Percentiles rank a stretch among this genome's conserved stretches.
Evolutionary conservation across 2,113 vertebrate genomes (phyloP).

Genomic region (Clarias batrachus): DNA sequence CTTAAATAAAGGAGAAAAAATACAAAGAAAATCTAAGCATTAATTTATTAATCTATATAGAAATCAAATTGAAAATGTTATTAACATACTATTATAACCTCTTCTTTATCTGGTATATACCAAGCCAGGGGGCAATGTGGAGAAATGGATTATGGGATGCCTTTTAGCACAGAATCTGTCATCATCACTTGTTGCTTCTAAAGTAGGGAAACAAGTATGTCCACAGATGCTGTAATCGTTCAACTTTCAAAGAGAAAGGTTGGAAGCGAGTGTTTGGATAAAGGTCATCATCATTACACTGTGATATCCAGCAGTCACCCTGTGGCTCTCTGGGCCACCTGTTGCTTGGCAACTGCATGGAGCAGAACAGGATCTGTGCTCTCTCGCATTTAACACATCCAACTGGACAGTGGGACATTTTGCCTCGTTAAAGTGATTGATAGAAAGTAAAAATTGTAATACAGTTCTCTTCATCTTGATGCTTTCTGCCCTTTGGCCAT

Average conservation of each 20-base stretch:
- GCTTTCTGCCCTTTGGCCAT: background rate
- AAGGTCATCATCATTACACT: conserved; percentile 52
- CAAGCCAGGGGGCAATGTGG: conserved; percentile 79
- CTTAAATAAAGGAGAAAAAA: background rate
- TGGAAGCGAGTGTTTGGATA: conserved; percentile 37
- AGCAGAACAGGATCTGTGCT: conserved; percentile 16
- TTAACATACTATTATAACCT: background rate
- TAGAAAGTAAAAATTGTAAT: conserved; percentile 1
- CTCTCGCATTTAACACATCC: background rate
- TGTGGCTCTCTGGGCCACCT: conserved; percentile 34
- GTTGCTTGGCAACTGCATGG: conserved; percentile 51
- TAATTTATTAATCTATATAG: conserved; percentile 51
- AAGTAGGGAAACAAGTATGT: conserved; percentile 47
- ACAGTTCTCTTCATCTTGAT: background rate
- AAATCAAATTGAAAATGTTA: too few species aligned
- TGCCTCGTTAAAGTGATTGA: conserved; percentile 11
- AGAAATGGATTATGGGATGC: conserved; percentile 71
- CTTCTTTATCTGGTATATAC: conserved; percentile 73
- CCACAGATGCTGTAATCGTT: conserved; percentile 6
- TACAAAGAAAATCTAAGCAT: too few species aligned
- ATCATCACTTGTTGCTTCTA: conserved; percentile 83
- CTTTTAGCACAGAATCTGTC: conserved; percentile 74
- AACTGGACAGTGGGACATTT: background rate
- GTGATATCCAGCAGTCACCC: conserved; percentile 26
- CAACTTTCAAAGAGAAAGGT: background rate